Conservation (phyloP, 1,140 invertebrate species). For the Neotoxoptera formosana region DNA sequence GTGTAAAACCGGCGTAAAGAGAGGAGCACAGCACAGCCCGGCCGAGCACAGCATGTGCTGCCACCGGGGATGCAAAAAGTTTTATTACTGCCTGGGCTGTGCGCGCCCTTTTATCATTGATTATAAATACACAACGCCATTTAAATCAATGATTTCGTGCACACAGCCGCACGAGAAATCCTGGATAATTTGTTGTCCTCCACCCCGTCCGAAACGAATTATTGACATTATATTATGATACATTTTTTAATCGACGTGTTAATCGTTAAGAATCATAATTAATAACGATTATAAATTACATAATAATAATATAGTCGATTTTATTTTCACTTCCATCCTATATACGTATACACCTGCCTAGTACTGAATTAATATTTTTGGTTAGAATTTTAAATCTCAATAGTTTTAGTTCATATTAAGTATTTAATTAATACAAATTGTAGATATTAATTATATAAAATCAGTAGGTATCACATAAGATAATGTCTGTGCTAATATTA, state of each 20-base stretch:
- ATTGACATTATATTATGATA: neutral
- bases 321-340: neutral
- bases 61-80: constrained; percentile 15
- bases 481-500: neutral
- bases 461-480: neutral
- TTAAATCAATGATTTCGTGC: constrained; percentile 42
- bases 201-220: neutral
- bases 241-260: neutral
- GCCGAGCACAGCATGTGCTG: neutral
- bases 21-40: neutral
- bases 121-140: constrained; percentile 40
- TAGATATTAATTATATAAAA: neutral
- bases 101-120: constrained; percentile 44
- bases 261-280: neutral
- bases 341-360: neutral
- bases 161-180: neutral
- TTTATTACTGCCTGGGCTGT: neutral
- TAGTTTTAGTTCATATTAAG: too few species aligned
- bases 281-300: neutral
- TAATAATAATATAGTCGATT: neutral
- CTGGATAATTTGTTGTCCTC: neutral
- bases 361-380: neutral
- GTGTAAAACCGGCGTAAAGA: neutral
- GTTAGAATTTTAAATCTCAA: neutral
- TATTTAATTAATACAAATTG: neutral